phyloP scores from a whole-genome alignment of 2,888 invertebrate genomes.

The Parelbella ahira region DNA sequence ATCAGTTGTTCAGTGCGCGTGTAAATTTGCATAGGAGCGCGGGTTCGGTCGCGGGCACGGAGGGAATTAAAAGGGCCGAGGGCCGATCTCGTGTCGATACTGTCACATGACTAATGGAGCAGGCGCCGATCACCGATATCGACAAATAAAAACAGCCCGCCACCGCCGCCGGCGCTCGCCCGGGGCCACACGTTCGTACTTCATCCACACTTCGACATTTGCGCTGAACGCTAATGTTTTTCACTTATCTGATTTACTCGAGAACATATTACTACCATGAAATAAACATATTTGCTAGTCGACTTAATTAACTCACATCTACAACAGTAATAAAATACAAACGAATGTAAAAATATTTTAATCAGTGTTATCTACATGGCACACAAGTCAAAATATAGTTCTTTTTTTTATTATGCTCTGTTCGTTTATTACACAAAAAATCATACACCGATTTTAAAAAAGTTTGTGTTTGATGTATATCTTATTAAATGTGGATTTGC shows the following conservation, averaged over 20 bases:
- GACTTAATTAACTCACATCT: too few relatives aligned
- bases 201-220: conserved; percentile 17
- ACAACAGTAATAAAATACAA: too few relatives aligned
- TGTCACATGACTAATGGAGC: conserved; percentile 80
- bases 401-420: too few relatives aligned
- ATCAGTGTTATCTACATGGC: too few relatives aligned
- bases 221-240: conserved; percentile 15
- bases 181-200: conserved; percentile 30
- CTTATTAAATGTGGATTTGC: too few relatives aligned
- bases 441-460: too few relatives aligned
- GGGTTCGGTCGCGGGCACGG: conserved; percentile 56
- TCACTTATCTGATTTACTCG: conserved; percentile 17
- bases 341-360: too few relatives aligned
- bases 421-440: too few relatives aligned
- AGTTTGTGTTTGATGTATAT: too few relatives aligned
- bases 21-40: conserved; percentile 65
- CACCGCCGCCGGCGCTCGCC: conserved; percentile 44
- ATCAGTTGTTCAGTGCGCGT: conserved; percentile 58
- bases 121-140: conserved; percentile 77
- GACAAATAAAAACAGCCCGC: conserved; percentile 68
- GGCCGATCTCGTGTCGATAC: conserved; percentile 74
- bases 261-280: too few relatives aligned
- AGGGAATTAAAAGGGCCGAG: conserved; percentile 67
- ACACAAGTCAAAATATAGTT: too few relatives aligned
- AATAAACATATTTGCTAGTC: too few relatives aligned